A percentile compares a stretch with the other conserved stretches of the same genome.
phyloP scores from a whole-genome alignment of 2,888 invertebrate genomes.

The Diaphora mendica region DNA sequence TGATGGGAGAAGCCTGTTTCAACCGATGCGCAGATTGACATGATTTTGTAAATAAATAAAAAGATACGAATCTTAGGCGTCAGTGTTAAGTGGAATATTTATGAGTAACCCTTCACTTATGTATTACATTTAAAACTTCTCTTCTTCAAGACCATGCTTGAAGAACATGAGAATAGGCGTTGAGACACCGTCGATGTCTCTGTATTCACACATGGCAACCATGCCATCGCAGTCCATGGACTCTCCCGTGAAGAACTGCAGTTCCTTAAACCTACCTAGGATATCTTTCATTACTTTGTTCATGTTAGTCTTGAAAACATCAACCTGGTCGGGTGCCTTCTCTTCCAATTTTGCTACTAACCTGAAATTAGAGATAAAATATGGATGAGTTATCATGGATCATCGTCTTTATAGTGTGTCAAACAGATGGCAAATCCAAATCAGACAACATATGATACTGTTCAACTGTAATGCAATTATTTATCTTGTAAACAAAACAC shows the following conservation, averaged over 20 bases:
- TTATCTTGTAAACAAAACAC: background rate
- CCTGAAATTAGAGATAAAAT: slow-evolving; percentile 82
- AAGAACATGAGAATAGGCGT: slow-evolving; percentile 97
- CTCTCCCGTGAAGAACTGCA: slow-evolving; percentile 97
- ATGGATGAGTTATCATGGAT: slow-evolving; percentile 8
- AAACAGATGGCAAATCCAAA: background rate
- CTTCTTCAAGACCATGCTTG: slow-evolving; percentile 97
- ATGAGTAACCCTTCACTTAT: slow-evolving; percentile 72
- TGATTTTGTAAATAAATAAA: slow-evolving; percentile 84
- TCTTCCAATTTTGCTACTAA: slow-evolving; percentile 93
- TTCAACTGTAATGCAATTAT: background rate
- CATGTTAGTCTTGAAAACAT: slow-evolving; percentile 95
- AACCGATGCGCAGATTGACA: slow-evolving; percentile 68
- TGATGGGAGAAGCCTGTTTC: slow-evolving; percentile 77
- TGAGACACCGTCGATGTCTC: slow-evolving; percentile 93
- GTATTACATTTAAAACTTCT: slow-evolving; percentile 92
- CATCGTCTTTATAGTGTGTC: background rate
- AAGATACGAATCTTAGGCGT: slow-evolving; percentile 71
- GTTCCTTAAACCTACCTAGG: slow-evolving; percentile 95
- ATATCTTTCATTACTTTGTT: slow-evolving; percentile 97
- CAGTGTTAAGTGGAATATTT: slow-evolving; percentile 69
- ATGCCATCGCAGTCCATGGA: slow-evolving; percentile 97
- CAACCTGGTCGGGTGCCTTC: slow-evolving; percentile 93
- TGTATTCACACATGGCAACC: slow-evolving; percentile 97
- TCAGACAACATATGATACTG: background rate